Evolutionary conservation across 92 coral and sea anemone species (phyloP).

Genomic region (Heliopora coerulea): DNA sequence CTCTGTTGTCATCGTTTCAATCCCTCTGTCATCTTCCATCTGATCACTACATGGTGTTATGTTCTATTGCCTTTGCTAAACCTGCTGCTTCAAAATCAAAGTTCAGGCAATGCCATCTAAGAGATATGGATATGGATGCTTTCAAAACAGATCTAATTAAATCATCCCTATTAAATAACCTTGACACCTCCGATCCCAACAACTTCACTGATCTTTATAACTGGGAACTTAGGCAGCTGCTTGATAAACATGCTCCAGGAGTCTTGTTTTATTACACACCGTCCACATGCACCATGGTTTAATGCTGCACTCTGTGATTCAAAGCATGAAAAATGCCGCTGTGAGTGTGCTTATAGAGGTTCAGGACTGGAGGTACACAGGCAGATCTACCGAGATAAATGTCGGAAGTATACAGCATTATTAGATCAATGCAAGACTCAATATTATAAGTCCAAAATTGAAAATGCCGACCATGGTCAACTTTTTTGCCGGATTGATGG

Average conservation of each 20-base stretch:
- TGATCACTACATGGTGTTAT: constrained; percentile 42
- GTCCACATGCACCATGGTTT: neutral
- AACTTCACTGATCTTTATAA: constrained; percentile 44
- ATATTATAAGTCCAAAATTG: constrained; percentile 17
- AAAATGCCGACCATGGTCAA: constrained; percentile 14
- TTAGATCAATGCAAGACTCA: no score
- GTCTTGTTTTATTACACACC: constrained; percentile 31
- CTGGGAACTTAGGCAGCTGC: constrained; percentile 19
- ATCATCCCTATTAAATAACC: neutral
- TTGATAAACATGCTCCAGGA: constrained; percentile 42
- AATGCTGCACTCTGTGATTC: constrained; percentile 15
- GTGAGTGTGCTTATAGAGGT: constrained; percentile 35
- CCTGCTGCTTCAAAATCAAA: constrained; percentile 42
- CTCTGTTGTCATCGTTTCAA: constrained; percentile 20
- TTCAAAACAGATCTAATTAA: constrained; percentile 21
- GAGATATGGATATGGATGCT: constrained; percentile 43
- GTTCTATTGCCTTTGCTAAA: constrained; percentile 39
- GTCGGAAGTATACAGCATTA: constrained; percentile 17
- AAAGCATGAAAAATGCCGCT: constrained; percentile 47
- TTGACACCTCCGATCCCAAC: constrained; percentile 18
- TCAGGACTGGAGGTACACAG: constrained; percentile 54
- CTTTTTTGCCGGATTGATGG: constrained; percentile 35
- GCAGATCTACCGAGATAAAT: constrained; percentile 39
- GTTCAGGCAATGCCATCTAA: neutral
- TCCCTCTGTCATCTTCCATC: constrained; percentile 49